A percentile compares a stretch with the other conserved stretches of the same genome.
These are phyloP conservation scores for Ladona fulva DNA, from an alignment of 1,140 invertebrate species.

Conservation along the genomic window DNA sequence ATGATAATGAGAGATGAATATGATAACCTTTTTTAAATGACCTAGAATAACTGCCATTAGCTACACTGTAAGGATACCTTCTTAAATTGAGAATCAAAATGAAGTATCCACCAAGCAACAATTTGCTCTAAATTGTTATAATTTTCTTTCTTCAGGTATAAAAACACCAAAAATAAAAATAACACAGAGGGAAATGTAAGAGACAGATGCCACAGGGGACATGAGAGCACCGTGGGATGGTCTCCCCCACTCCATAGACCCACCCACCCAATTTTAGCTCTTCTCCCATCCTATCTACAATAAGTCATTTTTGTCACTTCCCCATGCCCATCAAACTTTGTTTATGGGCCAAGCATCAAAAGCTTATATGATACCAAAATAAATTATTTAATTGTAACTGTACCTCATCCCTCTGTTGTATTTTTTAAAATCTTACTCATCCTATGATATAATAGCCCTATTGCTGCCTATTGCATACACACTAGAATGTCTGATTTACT, in stretches of 20 bases:
- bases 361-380: slow-evolving; percentile 6
- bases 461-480: slow-evolving; percentile 4
- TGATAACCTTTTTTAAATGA: neutral
- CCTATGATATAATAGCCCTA: slow-evolving; percentile 1
- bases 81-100: neutral
- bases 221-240: neutral
- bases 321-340: neutral
- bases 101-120: neutral
- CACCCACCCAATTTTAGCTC: neutral
- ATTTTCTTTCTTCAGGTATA: neutral
- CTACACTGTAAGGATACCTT: neutral
- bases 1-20: neutral
- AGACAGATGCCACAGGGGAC: slow-evolving; percentile 2
- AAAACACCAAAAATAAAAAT: slow-evolving; percentile 3
- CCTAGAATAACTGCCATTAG: neutral
- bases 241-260: neutral
- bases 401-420: neutral
- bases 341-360: neutral
- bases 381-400: slow-evolving; percentile 11
- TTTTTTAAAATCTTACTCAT: slow-evolving; percentile 2
- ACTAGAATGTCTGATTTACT: neutral
- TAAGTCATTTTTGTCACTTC: neutral
- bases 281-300: neutral
- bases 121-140: neutral
- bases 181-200: neutral